Evolutionary conservation across 2,888 invertebrate species (phyloP).

Genomic region (Adela reaumurella): DNA sequence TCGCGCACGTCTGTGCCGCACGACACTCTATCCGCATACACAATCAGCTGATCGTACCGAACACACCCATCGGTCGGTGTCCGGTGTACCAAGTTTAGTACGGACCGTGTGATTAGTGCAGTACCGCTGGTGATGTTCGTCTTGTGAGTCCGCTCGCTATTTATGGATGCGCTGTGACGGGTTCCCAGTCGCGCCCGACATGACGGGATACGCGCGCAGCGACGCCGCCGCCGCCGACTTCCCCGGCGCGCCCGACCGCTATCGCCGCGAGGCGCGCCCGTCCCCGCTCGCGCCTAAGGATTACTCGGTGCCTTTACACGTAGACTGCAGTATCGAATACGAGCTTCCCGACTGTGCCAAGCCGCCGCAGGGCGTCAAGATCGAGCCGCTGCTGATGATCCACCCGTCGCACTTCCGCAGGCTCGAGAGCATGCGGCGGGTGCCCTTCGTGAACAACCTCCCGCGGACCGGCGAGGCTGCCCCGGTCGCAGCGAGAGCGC

Average conservation of each 20-base stretch:
- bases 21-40: conserved; percentile 15
- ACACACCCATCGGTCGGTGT: background rate
- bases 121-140: background rate
- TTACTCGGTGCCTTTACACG: conserved; percentile 82
- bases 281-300: conserved; percentile 65
- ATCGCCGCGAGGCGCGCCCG: conserved; percentile 43
- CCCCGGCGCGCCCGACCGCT: conserved; percentile 44
- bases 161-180: conserved; percentile 28
- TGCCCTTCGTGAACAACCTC: conserved; percentile 81
- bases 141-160: background rate
- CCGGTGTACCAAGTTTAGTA: background rate
- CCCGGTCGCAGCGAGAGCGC: conserved; percentile 21
- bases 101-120: background rate
- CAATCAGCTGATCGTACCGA: conserved; percentile 37
- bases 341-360: conserved; percentile 86
- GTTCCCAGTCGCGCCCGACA: conserved; percentile 30
- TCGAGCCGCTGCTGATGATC: conserved; percentile 84
- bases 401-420: conserved; percentile 87
- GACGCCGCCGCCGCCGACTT: conserved; percentile 46
- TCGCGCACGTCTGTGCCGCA: conserved; percentile 37
- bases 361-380: conserved; percentile 78
- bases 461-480: conserved; percentile 55
- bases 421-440: conserved; percentile 78
- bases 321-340: conserved; percentile 89
- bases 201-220: conserved; percentile 52